A percentile compares a stretch with the other conserved stretches of the same genome.
Evolutionary conservation across 2,888 invertebrate genomes (phyloP).

Genomic region (Pristionchus japonicus): DNA sequence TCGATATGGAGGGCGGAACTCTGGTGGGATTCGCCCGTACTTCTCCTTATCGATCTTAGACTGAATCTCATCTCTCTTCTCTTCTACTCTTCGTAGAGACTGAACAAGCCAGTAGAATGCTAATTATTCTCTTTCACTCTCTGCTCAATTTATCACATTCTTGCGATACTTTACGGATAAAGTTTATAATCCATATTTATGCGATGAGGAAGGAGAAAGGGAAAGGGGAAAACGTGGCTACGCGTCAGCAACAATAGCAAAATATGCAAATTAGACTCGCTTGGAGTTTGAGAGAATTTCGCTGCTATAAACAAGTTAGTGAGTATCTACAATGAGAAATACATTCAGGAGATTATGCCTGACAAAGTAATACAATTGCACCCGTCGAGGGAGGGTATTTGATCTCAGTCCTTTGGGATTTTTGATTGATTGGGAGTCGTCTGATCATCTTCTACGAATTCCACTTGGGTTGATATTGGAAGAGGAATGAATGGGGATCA

Average conservation of each 20-base stretch:
- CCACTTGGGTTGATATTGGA: slow-evolving; percentile 62
- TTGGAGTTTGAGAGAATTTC: background rate
- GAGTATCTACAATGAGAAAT: slow-evolving; percentile 21
- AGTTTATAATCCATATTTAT: slow-evolving; percentile 38
- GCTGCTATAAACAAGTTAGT: background rate
- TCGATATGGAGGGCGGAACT: slow-evolving; percentile 40
- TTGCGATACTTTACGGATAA: slow-evolving; percentile 40
- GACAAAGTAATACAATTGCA: background rate
- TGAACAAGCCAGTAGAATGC: slow-evolving; percentile 20
- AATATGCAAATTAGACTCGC: slow-evolving; percentile 32
- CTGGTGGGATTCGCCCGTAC: slow-evolving; percentile 35
- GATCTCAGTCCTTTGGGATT: background rate
- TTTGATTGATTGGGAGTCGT: background rate
- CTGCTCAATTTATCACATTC: slow-evolving; percentile 20
- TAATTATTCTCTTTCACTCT: slow-evolving; percentile 36
- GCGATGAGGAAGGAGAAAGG: slow-evolving; percentile 6
- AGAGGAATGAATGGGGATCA: slow-evolving; percentile 57
- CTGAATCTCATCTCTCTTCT: slow-evolving; percentile 10
- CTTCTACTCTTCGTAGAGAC: background rate
- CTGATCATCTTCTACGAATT: slow-evolving; percentile 17
- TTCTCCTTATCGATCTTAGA: background rate
- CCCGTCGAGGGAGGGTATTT: background rate
- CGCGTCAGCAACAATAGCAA: slow-evolving; percentile 17
- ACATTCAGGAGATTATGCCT: background rate
- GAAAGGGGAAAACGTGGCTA: background rate